These are phyloP conservation scores for Bubo blakistoni DNA, from an alignment of 2,113 vertebrate genomes.

Conservation along the genomic window DNA sequence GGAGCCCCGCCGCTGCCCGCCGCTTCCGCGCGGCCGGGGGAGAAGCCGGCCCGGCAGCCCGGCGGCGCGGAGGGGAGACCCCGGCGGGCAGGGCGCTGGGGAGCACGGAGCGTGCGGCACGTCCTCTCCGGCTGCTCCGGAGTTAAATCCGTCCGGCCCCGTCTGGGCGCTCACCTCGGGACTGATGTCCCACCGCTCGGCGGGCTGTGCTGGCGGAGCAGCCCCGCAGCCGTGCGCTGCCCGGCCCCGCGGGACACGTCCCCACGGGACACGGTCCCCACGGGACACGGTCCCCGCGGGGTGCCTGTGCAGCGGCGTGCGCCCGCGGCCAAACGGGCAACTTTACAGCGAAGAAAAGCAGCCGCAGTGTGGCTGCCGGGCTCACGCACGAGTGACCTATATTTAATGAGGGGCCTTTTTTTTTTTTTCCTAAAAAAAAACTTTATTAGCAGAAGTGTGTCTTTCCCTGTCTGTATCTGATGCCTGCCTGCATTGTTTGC, in stretches of 20 bases:
- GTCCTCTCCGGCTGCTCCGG: not conserved
- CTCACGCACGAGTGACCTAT: not conserved
- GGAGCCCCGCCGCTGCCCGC: not conserved
- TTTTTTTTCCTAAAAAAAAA: not conserved
- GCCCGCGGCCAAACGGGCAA: not conserved
- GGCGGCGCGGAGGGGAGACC: not conserved
- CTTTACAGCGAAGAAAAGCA: not conserved
- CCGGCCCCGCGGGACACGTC: not conserved
- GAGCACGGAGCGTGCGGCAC: not conserved
- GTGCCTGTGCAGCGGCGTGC: not conserved
- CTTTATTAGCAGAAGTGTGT: not conserved
- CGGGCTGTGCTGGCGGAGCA: not conserved
- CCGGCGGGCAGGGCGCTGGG: not conserved
- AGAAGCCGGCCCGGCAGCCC: not conserved
- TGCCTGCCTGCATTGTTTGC: not conserved
- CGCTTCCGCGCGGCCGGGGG: not conserved
- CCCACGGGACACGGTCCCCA: no score
- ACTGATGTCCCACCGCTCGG: not conserved
- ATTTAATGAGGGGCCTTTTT: not conserved
- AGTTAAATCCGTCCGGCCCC: fast-evolving
- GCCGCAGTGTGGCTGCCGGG: not conserved
- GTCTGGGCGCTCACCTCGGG: not conserved
- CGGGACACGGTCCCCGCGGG: not conserved
- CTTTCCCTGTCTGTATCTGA: not conserved
- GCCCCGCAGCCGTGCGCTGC: not conserved